These are phyloP conservation scores for Acleris holmiana DNA, from an alignment of 2,888 invertebrate genomes.

Conservation along the genomic window DNA sequence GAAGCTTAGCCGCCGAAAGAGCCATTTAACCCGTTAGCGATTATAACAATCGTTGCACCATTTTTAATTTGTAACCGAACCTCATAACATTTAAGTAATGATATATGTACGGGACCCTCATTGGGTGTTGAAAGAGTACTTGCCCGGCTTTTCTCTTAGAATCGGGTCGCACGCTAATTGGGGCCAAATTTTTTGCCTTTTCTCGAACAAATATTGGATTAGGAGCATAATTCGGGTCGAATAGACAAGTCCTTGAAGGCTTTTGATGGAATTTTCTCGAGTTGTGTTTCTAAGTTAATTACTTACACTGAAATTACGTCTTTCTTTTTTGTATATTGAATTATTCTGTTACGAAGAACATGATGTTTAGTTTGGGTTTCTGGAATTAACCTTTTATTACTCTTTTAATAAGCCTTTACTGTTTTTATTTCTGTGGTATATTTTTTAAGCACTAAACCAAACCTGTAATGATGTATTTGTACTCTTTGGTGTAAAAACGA, in stretches of 20 bases:
- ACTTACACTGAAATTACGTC: slow-evolving; percentile 31
- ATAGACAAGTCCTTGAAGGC: slow-evolving; percentile 70
- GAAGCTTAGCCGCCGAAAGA: no score
- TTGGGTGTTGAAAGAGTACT: slow-evolving; percentile 1
- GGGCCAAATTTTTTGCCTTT: slow-evolving; percentile 69
- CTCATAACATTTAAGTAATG: background rate
- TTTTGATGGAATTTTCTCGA: slow-evolving; percentile 56
- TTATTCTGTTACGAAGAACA: slow-evolving; percentile 21
- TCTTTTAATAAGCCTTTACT: background rate
- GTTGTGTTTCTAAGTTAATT: slow-evolving; percentile 38
- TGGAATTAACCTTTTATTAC: slow-evolving; percentile 3
- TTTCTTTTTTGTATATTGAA: slow-evolving; percentile 22
- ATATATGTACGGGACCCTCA: slow-evolving; percentile 17
- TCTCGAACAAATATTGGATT: slow-evolving; percentile 78
- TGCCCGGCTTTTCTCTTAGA: slow-evolving; percentile 66
- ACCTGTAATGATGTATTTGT: no score
- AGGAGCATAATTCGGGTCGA: slow-evolving; percentile 73
- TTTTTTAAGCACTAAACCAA: no score
- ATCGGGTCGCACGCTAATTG: slow-evolving; percentile 79
- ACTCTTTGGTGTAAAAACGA: no score
- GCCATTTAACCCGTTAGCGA: no score
- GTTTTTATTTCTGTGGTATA: no score
- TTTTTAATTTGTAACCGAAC: background rate
- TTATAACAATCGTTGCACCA: no score
- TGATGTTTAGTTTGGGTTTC: slow-evolving; percentile 20